Evolutionary conservation across 1,140 invertebrate species (phyloP).

Genomic region (Streblospio benedicti): DNA sequence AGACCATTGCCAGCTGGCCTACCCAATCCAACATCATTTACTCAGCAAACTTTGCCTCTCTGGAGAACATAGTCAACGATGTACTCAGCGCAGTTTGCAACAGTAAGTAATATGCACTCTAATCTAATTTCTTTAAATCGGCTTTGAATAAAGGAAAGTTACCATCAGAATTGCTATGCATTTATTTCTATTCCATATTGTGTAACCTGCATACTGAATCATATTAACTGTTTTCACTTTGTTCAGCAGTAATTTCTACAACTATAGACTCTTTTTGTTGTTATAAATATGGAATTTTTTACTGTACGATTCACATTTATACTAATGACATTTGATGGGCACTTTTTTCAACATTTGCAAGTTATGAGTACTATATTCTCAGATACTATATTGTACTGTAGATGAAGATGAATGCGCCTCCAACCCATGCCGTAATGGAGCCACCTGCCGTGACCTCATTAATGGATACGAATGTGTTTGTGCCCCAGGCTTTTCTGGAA

Average conservation of each 20-base stretch:
- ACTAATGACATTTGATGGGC: background rate
- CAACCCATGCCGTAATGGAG: conserved; percentile 75
- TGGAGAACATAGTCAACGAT: background rate
- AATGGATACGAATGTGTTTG: conserved; percentile 86
- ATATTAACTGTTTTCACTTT: background rate
- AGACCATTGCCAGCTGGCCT: conserved; percentile 7
- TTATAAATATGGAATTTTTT: background rate
- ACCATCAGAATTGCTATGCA: no score
- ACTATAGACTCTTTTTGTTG: background rate
- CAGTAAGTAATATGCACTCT: background rate
- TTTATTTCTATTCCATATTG: no score
- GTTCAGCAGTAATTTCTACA: background rate
- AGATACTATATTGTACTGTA: conserved; percentile 56
- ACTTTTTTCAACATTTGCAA: background rate
- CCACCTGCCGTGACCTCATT: conserved; percentile 73
- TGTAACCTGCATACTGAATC: no score
- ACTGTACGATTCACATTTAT: background rate
- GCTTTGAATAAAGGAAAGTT: background rate
- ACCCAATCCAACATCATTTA: background rate
- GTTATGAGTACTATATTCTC: background rate
- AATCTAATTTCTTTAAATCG: background rate
- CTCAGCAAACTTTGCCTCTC: background rate
- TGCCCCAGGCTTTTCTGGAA: conserved; percentile 47
- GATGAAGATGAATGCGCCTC: conserved; percentile 57
- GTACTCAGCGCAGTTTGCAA: conserved; percentile 6